phyloP scores from a whole-genome alignment of 2,888 invertebrate genomes.

The Tinea pellionella region DNA sequence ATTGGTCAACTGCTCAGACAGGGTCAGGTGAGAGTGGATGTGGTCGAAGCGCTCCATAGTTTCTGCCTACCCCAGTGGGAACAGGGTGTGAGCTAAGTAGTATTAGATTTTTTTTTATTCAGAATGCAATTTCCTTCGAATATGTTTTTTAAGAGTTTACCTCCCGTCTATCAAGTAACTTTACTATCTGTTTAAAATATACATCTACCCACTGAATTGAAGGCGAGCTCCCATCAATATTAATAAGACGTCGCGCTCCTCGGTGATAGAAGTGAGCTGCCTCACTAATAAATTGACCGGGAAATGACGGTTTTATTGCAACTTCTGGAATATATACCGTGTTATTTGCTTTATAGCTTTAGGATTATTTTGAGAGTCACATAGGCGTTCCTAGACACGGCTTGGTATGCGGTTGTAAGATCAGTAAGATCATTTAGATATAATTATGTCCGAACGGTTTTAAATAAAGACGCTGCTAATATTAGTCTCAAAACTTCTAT shows the following conservation, averaged over 20 bases:
- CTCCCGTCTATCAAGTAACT: not conserved
- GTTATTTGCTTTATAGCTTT: not conserved
- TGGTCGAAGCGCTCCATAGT: no score
- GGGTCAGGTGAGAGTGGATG: no score
- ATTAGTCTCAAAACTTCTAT: no score
- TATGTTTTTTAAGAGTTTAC: not conserved
- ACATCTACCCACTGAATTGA: conserved; percentile 2
- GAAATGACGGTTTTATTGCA: conserved; percentile 6
- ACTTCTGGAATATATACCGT: not conserved
- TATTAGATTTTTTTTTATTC: no score
- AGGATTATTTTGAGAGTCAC: not conserved
- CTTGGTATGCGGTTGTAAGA: not conserved
- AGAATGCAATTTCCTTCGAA: not conserved
- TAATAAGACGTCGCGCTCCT: conserved; percentile 35
- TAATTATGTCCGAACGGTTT: not conserved
- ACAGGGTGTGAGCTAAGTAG: no score
- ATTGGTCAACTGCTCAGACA: no score
- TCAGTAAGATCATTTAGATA: not conserved
- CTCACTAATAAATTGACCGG: conserved; percentile 25
- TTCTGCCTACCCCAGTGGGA: no score
- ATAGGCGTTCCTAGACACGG: not conserved
- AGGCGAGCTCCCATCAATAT: conserved; percentile 35
- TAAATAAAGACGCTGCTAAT: not conserved
- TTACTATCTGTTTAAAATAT: not conserved
- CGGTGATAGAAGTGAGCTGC: conserved; percentile 16